Evolutionary conservation across 2,888 invertebrate species (phyloP), one percentile per base, ranked within the genome.

Genomic region (Harmothoe impar): DNA sequence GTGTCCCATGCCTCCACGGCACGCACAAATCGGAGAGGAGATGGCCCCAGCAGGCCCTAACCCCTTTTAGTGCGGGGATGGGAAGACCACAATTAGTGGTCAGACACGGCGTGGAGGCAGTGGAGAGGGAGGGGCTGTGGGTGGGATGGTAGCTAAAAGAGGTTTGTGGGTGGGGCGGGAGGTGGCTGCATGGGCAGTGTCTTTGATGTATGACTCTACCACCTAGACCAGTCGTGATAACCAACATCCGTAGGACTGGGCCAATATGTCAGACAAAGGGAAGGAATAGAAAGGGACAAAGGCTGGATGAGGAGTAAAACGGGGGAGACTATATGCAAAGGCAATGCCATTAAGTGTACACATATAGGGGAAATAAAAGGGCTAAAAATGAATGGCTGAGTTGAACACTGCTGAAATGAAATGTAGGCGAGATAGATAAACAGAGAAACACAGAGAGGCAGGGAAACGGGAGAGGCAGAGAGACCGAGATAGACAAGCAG

Each of bases 41-140:
- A 86, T 86, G 86, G 56, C 52, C 54, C 86, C 52, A 54, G 31
- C 54, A 86, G 86, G 86, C 86, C 56, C 86, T 86, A 86, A 86
- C 86, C 86, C 86, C 86, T 86, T 86, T 86, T 86, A 86, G 86
- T 29, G 56, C 54, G 29, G 86, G 3, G 54, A 29, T 86, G 86
- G 54, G 31, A 52, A 86, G 86, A 81, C 86, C 56, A 56, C 86
- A 86, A 86, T 86, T 86, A 86, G 56, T 54, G 52, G 86, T 86
- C 54, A 54, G 86, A 81, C 81, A 81, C 81, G 81, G 25, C 81
- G 81, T 25, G 77, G 25, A 25, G 77, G 29, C 31, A 35, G 43
- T 17, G 33, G 17, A n/a, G 77, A 35, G 81, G 43, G 12, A 33
- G 81, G 43, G 81, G 31, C 15, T 33, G 23, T 35, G 81, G 81